Conservation (phyloP, 53 echinoderm and acorn worm species). For the Temnopleurus reevesii region DNA sequence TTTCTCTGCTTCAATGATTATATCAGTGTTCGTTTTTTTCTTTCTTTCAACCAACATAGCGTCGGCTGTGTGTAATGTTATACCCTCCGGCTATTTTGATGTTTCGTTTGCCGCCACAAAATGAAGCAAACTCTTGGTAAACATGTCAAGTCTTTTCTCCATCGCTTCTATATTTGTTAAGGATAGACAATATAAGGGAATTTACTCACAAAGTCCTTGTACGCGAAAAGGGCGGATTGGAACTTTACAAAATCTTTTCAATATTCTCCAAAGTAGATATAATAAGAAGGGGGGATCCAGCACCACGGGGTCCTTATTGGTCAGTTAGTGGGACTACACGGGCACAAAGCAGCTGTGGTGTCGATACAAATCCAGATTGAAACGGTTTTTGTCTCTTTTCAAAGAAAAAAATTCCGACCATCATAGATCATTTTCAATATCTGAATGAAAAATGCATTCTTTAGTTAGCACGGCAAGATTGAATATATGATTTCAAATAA, state of each 20-base stretch:
- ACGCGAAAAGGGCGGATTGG: not conserved
- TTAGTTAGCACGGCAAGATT: not conserved
- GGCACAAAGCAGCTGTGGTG: not conserved
- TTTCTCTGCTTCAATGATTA: constrained; percentile 51
- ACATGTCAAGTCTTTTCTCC: constrained; percentile 40
- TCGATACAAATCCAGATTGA: not conserved
- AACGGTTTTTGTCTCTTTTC: not conserved
- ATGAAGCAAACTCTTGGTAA: constrained; percentile 48
- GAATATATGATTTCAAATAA: not conserved
- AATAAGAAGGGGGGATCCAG: not conserved
- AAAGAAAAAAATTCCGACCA: constrained; percentile 14
- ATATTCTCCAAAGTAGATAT: not conserved
- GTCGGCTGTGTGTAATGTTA: constrained; percentile 28
- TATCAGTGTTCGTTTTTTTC: constrained; percentile 12
- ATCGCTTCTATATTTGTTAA: constrained; percentile 35
- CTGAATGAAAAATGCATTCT: constrained; percentile 8
- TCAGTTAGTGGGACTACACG: not conserved
- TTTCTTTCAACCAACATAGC: not conserved
- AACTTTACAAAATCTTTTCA: constrained; percentile 27
- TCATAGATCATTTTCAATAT: constrained; percentile 36
- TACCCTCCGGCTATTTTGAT: constrained; percentile 43
- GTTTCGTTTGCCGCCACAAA: constrained; percentile 20
- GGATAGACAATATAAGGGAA: constrained; percentile 39
- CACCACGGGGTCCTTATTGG: not conserved
- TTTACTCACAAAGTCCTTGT: constrained; percentile 5